Conservation (phyloP, 1,140 invertebrate genomes). For the Bombus picipes region DNA sequence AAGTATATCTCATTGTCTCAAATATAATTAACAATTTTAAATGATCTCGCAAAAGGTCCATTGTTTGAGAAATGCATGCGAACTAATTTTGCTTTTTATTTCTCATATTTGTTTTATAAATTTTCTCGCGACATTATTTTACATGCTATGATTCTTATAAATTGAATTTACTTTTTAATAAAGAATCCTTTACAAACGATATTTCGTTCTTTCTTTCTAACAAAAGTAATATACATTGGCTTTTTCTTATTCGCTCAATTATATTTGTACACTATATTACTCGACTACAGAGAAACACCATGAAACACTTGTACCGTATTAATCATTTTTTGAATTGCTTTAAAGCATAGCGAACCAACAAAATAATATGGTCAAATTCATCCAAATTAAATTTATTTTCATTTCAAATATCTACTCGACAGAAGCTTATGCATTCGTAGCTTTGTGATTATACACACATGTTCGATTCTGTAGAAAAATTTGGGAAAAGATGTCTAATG, state of each 20-base stretch:
- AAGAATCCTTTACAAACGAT: background rate
- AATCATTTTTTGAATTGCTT: conserved; percentile 2
- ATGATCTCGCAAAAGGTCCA: conserved; percentile 28
- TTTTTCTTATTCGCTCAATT: conserved; percentile 4
- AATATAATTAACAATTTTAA: background rate
- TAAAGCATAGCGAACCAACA: background rate
- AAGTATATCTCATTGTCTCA: background rate
- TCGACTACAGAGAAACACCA: background rate
- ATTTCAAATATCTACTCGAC: background rate
- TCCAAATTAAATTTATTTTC: background rate
- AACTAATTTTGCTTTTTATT: conserved; percentile 36
- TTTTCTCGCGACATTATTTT: background rate
- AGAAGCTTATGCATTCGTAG: conserved; percentile 35
- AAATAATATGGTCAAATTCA: background rate
- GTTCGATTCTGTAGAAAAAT: background rate
- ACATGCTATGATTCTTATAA: background rate
- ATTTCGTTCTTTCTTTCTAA: conserved; percentile 42
- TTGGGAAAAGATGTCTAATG: conserved; percentile 19
- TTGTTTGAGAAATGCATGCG: conserved; percentile 29
- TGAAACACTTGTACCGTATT: conserved; percentile 10
- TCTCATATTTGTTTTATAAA: background rate
- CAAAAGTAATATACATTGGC: conserved; percentile 41
- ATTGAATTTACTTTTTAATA: background rate
- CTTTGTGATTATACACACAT: conserved; percentile 21
- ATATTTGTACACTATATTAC: background rate